These are phyloP conservation scores for Aporophyla lueneburgensis DNA, from an alignment of 2,888 invertebrate genomes.

Conservation along the genomic window DNA sequence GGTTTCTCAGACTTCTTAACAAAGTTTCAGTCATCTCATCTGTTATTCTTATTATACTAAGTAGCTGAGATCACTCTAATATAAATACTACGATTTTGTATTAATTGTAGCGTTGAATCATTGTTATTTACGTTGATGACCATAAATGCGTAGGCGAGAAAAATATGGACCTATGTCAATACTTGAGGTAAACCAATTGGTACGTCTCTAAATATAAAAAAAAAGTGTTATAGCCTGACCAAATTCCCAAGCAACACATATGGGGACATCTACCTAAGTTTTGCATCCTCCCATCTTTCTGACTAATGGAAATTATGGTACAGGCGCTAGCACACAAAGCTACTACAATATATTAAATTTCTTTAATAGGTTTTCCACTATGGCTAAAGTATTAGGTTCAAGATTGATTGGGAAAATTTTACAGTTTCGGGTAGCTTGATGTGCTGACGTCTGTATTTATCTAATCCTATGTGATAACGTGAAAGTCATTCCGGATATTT, in stretches of 20 bases:
- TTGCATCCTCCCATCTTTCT: slow-evolving; percentile 12
- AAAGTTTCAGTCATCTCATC: slow-evolving; percentile 12
- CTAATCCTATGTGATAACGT: slow-evolving; percentile 11
- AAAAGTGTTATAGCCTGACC: background rate
- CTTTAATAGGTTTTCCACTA: no score
- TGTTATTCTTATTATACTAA: slow-evolving; percentile 35
- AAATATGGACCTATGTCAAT: slow-evolving; percentile 38
- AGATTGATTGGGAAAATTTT: no score
- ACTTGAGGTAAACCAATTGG: slow-evolving; percentile 21
- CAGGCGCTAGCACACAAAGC: no score
- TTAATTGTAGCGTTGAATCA: slow-evolving; percentile 55
- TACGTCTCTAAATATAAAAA: background rate
- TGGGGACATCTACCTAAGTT: background rate
- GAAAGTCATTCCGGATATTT: slow-evolving; percentile 26
- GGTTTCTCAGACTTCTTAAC: slow-evolving; percentile 17
- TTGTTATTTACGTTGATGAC: slow-evolving; percentile 66
- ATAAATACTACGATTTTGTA: slow-evolving; percentile 50
- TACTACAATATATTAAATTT: no score
- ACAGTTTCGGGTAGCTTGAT: no score
- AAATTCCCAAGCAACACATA: background rate
- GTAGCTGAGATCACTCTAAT: slow-evolving; percentile 57
- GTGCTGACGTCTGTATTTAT: no score
- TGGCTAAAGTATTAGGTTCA: no score
- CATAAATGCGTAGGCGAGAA: slow-evolving; percentile 51
- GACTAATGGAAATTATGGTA: background rate